A percentile compares a stretch with the other conserved stretches of the same genome.
These are phyloP conservation scores for Periparus ater DNA, from an alignment of 2,797 vertebrate genomes.

Conservation along the genomic window DNA sequence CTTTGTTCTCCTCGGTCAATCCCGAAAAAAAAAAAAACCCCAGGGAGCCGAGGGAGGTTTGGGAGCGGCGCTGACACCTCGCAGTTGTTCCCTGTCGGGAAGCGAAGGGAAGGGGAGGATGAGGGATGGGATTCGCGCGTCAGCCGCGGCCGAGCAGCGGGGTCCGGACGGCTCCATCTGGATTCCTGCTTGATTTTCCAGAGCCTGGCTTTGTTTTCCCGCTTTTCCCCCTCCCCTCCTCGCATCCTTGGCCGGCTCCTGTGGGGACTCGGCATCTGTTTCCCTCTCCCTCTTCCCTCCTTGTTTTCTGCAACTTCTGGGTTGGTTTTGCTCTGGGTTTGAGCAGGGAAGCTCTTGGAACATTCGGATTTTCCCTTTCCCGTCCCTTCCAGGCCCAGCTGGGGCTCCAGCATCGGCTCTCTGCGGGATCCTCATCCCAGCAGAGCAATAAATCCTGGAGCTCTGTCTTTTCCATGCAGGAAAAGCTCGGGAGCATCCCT, in stretches of 20 bases:
- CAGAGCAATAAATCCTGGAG: conserved; percentile 18
- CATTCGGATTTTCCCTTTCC: rapidly evolving
- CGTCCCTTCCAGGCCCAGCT: not conserved
- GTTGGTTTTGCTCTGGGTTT: not conserved
- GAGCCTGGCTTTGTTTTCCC: not conserved
- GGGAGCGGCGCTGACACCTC: not conserved
- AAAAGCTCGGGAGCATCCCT: not conserved
- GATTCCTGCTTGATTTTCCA: not conserved
- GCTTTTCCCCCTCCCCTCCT: not conserved
- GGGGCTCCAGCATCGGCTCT: not conserved
- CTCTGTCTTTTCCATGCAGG: not conserved
- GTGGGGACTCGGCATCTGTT: not conserved
- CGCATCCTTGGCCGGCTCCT: not conserved
- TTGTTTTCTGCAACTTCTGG: not conserved
- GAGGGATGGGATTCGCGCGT: not conserved
- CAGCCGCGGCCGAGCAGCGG: not conserved
- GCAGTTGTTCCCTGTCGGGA: not conserved
- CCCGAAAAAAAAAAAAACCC: no score
- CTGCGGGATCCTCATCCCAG: rapidly evolving
- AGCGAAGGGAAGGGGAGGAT: not conserved
- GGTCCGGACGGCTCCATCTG: conserved; percentile 36
- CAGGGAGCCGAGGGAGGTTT: not conserved
- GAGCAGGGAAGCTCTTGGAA: not conserved
- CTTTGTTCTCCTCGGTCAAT: not conserved
- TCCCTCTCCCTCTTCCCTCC: not conserved